Conservation (phyloP, 2,113 vertebrate species). For the Daphoenositta chrysoptera region DNA sequence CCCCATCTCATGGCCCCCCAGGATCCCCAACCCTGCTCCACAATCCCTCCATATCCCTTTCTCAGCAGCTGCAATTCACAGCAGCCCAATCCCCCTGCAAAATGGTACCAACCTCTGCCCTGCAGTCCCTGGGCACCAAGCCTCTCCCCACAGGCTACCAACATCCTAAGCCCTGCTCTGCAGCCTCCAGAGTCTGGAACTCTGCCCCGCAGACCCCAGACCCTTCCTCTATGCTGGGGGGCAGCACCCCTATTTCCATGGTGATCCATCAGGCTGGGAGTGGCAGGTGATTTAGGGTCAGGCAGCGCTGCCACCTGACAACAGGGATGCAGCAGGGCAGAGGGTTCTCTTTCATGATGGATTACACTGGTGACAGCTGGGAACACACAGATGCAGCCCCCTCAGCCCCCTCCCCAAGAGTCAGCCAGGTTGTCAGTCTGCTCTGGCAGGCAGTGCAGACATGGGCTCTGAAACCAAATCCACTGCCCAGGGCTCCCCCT, state of each 20-base stretch:
- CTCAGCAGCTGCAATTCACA: not conserved
- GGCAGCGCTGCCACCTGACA: not conserved
- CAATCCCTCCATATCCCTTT: not conserved
- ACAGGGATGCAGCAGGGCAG: not conserved
- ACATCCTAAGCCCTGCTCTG: not conserved
- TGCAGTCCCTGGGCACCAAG: not conserved
- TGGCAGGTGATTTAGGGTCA: conserved; percentile 50
- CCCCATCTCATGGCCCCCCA: not conserved
- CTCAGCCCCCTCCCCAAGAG: not conserved
- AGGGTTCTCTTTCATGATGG: conserved; percentile 52
- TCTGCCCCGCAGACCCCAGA: not conserved
- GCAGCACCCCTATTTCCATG: not conserved
- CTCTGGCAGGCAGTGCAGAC: not conserved
- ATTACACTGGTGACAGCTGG: conserved; percentile 68
- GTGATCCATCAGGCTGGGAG: not conserved
- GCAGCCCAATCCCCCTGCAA: not conserved
- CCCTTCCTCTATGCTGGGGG: not conserved
- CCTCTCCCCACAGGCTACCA: not conserved
- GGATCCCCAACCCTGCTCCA: not conserved
- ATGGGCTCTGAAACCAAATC: not conserved
- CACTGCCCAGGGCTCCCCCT: not conserved
- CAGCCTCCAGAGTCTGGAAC: not conserved
- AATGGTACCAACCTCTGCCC: not conserved
- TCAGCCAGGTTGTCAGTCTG: not conserved
- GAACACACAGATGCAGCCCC: conserved; percentile 51